A percentile compares a stretch with the other conserved stretches of the same genome.
Conservation (phyloP, 2,888 invertebrate species). For the Agriopis leucophaearia region DNA sequence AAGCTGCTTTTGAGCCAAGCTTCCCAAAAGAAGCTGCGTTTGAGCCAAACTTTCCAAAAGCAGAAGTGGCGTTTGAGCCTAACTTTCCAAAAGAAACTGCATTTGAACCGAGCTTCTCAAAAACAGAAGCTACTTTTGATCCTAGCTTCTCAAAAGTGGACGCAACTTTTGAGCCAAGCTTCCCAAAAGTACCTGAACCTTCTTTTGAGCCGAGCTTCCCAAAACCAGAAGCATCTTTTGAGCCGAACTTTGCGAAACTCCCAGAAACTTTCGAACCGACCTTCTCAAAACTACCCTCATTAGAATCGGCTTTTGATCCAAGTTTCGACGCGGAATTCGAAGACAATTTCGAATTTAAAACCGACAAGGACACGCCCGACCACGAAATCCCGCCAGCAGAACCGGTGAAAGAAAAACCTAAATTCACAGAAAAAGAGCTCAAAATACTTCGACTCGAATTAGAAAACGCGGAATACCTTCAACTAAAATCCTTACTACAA, state of each 20-base stretch:
- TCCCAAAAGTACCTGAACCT: constrained; percentile 14
- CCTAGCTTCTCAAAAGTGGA: constrained; percentile 12
- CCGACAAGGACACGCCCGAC: constrained; percentile 57
- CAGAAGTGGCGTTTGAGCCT: constrained; percentile 22
- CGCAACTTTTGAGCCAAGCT: constrained; percentile 8
- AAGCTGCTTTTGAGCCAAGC: constrained; percentile 22
- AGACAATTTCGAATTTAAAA: constrained; percentile 69
- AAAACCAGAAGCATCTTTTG: constrained; percentile 18
- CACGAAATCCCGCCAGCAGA: constrained; percentile 59
- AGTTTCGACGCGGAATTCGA: constrained; percentile 63
- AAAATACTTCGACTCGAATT: constrained; percentile 87
- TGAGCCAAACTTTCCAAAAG: constrained; percentile 20
- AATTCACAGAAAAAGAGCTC: constrained; percentile 86
- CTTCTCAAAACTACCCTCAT: constrained; percentile 15
- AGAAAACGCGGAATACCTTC: constrained; percentile 89
- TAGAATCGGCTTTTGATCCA: constrained; percentile 47
- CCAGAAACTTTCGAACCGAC: constrained; percentile 8
- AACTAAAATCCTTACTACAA: constrained; percentile 89
- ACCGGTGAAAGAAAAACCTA: constrained; percentile 73
- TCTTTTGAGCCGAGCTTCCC: constrained; percentile 6
- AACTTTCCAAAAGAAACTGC: constrained; percentile 9
- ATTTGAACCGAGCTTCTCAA: constrained; percentile 12
- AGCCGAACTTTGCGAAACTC: constrained; percentile 16
- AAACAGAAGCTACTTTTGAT: constrained; percentile 24
- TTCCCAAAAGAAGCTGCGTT: constrained; percentile 20